Conservation (phyloP, 2,888 invertebrate genomes). For the Hoplodrina ambigua region DNA sequence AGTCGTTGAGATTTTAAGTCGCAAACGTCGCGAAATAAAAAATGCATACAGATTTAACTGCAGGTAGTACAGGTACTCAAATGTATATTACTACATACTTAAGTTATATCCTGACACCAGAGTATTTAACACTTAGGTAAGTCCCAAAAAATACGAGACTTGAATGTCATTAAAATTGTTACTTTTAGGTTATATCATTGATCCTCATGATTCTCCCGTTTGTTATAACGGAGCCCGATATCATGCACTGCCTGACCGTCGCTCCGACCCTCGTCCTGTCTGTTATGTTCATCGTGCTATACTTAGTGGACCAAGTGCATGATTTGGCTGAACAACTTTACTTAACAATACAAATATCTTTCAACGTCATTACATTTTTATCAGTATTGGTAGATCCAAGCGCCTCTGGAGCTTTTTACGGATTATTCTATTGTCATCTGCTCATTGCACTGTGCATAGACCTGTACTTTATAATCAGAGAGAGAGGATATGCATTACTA, state of each 20-base stretch:
- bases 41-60: constrained; percentile 2
- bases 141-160: constrained; percentile 40
- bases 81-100: not conserved
- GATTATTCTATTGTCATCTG: constrained; percentile 81
- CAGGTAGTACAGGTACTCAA: not conserved
- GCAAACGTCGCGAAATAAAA: constrained; percentile 2
- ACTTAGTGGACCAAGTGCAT: constrained; percentile 87
- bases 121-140: constrained; percentile 31
- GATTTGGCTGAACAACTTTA: constrained; percentile 84
- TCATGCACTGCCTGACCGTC: constrained; percentile 81
- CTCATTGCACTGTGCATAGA: constrained; percentile 80
- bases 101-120: constrained; percentile 4
- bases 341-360: constrained; percentile 72
- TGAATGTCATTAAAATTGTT: constrained; percentile 75
- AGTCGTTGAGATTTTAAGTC: not conserved
- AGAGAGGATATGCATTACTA: constrained; percentile 75
- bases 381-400: constrained; percentile 61
- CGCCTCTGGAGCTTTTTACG: constrained; percentile 73
- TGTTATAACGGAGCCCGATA: constrained; percentile 73
- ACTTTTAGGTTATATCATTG: constrained; percentile 87
- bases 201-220: constrained; percentile 85
- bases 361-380: constrained; percentile 72
- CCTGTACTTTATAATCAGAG: constrained; percentile 77
- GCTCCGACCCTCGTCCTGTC: constrained; percentile 83
- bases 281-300: constrained; percentile 82